Evolutionary conservation across 1,140 invertebrate species (phyloP).

Genomic region (Scaptomyza graminum): DNA sequence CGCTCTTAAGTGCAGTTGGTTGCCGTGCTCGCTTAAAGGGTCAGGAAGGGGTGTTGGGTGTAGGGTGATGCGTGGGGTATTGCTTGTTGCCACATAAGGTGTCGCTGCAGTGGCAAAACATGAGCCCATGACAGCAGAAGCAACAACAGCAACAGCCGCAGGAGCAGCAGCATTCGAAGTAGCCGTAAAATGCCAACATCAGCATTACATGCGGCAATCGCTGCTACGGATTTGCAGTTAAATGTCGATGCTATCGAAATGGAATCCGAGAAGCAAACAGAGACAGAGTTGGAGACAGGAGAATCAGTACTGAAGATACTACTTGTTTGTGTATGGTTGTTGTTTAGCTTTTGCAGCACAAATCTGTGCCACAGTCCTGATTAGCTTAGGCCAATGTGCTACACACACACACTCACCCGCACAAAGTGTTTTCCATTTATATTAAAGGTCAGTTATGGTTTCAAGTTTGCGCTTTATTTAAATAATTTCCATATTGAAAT

Average conservation of each 20-base stretch:
- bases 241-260: slow-evolving; percentile 70
- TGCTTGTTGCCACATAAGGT: slow-evolving; percentile 79
- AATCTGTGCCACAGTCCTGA: slow-evolving; percentile 30
- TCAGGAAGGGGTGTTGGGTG: neutral
- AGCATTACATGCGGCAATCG: slow-evolving; percentile 79
- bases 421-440: slow-evolving; percentile 3
- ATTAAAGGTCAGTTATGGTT: neutral
- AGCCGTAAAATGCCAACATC: slow-evolving; percentile 74
- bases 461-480: neutral
- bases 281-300: slow-evolving; percentile 57
- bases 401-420: neutral
- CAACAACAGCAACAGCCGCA: slow-evolving; percentile 38
- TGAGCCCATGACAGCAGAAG: slow-evolving; percentile 61
- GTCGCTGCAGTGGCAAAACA: slow-evolving; percentile 75
- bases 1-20: slow-evolving; percentile 59
- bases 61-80: slow-evolving; percentile 2
- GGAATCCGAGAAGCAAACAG: slow-evolving; percentile 33
- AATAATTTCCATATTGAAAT: no score
- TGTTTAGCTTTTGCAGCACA: slow-evolving; percentile 7
- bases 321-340: slow-evolving; percentile 10
- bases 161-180: slow-evolving; percentile 28
- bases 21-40: slow-evolving; percentile 4
- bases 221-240: slow-evolving; percentile 78
- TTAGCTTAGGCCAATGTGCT: slow-evolving; percentile 32
- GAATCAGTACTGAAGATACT: neutral